Conservation (phyloP, 2,113 vertebrate species). For the Casuarius casuarius region DNA sequence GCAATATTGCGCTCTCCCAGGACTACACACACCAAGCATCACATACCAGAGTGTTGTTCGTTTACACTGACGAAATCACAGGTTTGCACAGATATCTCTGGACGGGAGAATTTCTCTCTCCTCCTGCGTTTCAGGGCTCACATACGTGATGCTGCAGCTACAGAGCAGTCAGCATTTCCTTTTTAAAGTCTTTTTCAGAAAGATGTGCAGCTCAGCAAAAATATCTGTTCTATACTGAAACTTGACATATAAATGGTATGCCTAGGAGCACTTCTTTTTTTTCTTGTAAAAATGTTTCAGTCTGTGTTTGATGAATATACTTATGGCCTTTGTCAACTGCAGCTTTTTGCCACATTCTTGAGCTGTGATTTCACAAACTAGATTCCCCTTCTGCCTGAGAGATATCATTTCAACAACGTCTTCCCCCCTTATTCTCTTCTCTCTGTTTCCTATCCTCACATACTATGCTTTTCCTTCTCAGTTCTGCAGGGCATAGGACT, state of each 20-base stretch:
- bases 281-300: constrained; percentile 53
- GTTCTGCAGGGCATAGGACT: constrained; percentile 17
- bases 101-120: background rate
- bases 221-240: constrained; percentile 31
- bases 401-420: background rate
- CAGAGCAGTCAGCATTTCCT: constrained; percentile 30
- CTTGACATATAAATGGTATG: constrained; percentile 39
- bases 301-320: constrained; percentile 57
- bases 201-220: constrained; percentile 53
- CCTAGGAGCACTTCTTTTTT: constrained; percentile 28
- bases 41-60: background rate
- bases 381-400: background rate
- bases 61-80: background rate
- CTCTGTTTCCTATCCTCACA: constrained; percentile 13
- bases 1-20: background rate
- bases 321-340: constrained; percentile 56
- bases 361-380: constrained; percentile 54
- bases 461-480: background rate
- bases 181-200: background rate
- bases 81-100: background rate
- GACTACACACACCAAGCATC: background rate
- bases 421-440: background rate
- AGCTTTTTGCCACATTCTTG: constrained; percentile 41
- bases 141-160: background rate
- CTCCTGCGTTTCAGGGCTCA: background rate